Evolutionary conservation across 2,888 invertebrate genomes (phyloP), one percentile per base, ranked within the genome.

Genomic region (Rotaria sp.): DNA sequence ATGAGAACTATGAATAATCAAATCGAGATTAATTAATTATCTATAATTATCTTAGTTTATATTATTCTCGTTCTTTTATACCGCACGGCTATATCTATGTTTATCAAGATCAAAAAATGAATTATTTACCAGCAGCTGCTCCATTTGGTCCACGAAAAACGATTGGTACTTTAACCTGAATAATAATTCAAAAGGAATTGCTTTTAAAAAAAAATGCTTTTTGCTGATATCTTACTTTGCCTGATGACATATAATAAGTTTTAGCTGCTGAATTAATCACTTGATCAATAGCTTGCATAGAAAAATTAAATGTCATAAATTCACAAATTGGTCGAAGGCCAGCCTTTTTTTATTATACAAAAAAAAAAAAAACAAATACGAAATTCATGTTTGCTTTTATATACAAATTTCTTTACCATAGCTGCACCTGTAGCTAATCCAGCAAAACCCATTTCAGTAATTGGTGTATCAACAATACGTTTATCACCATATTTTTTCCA

Each of bases 131-230:
- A n/a, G 75, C 80, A 41, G 87, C 85, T 0, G 96, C 95, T 38
- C 99, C 99, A 92, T 99, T 99, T 26, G 99, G 96, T 0, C 99
- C 99, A 87, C 98, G 94, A 92, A 99, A 99, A 88, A 98, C 97
- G 88, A 99, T 95, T 3, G 98, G 96, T 5, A 96, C 94, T 88
- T 94, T 94, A 7, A 75, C 41, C 41, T 74, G 38, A 74, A 85
- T 50, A 35, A 86, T 85, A 85, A 48, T 41, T 41, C 8, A 8
- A 41, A 5, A 41, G 41, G 8, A 41, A 41, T 41, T 5, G 41
- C 8, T 41, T 41, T 5, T 3, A 41, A 41, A 41, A 41, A 41
- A 41, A 3, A 41, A 41, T 3, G 2, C 10, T 48, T 10, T 11
- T 15, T 11, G 3, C 48, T 48, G 10, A 11, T 55, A 57, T 89